Base-by-base conservation (phyloP, 1,140 invertebrate species). In the Diprion similis region DNA sequence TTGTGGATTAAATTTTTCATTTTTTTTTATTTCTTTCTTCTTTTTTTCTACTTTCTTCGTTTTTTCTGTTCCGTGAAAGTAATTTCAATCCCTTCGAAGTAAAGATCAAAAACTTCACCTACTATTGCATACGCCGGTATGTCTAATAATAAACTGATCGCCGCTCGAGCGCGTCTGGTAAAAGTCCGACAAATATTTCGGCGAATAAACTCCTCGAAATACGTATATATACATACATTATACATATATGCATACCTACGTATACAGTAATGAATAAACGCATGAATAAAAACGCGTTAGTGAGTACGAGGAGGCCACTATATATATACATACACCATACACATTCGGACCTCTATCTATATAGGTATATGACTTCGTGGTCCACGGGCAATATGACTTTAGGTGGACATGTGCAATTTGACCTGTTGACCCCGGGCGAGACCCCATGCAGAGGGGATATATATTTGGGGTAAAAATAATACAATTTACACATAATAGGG, bases 391-490 rank as follows among this genome's bases (percentile, higher is more conserved):
- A 68, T 68, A 68, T 85, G 82, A 84, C 83, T 86, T 84, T 83
- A 76, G 79, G 78, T 76, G 84, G 84, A 87, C 84, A 87, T 84
- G 83, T 85, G 83, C 86, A 87, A 86, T 85, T 85, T 85, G 87
- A 88, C 87, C 86, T 86, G 86, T 84, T 87, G 83, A 88, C 87
- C 86, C 82, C 74, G 75, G 66, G 74, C 73, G 68, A 72, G 74
- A 75, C 73, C 71, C 74, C 75, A 73, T 18, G 77, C 75, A 68
- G 81, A 80, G 80, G 77, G 80, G 78, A 83, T 81, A 86, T 85
- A 83, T 82, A 87, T 88, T 87, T 87, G 86, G 86, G 87, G 86
- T 86, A 87, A 87, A 88, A 88, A 88, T 87, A 88, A 87, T 87
- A 86, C 86, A 87, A 88, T 88, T 88, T 88, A 83, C 84, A 79